Conservation (phyloP, 2,888 invertebrate genomes). For the Caenorhabditis virilis region DNA sequence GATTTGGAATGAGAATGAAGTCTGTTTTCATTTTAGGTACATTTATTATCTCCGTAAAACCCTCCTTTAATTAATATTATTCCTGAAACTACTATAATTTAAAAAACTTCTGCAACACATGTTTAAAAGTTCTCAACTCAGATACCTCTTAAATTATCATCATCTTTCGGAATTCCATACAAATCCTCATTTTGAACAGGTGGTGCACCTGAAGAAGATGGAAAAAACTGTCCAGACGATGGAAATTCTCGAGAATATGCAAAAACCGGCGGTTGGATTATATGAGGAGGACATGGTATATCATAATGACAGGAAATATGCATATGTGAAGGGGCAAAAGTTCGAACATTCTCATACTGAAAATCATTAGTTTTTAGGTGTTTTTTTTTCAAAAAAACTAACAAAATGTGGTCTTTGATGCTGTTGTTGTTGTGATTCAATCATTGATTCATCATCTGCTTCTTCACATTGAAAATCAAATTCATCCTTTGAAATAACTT, state of each 20-base stretch:
- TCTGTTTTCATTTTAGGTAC: too few relatives aligned
- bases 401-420: slow-evolving; percentile 32
- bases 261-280: slow-evolving; percentile 40
- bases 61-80: too few relatives aligned
- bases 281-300: slow-evolving; percentile 36
- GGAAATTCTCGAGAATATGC: slow-evolving; percentile 9
- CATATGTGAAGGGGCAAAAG: slow-evolving; percentile 43
- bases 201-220: neutral
- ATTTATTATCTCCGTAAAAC: too few relatives aligned
- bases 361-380: too few relatives aligned
- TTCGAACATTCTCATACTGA: slow-evolving; percentile 36
- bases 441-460: slow-evolving; percentile 24
- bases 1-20: too few relatives aligned
- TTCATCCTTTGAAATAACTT: slow-evolving; percentile 35
- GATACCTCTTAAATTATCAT: slow-evolving; percentile 9
- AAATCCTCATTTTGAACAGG: neutral
- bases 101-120: too few relatives aligned
- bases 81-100: too few relatives aligned
- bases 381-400: slow-evolving; percentile 5
- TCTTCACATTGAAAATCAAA: slow-evolving; percentile 23
- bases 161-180: slow-evolving; percentile 24
- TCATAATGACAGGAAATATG: slow-evolving; percentile 44
- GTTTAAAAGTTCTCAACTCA: too few relatives aligned
- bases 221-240: neutral
- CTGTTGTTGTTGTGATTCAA: slow-evolving; percentile 7